These are phyloP conservation scores for Allacma fusca DNA, from an alignment of 2,888 invertebrate genomes.

Conservation along the genomic window DNA sequence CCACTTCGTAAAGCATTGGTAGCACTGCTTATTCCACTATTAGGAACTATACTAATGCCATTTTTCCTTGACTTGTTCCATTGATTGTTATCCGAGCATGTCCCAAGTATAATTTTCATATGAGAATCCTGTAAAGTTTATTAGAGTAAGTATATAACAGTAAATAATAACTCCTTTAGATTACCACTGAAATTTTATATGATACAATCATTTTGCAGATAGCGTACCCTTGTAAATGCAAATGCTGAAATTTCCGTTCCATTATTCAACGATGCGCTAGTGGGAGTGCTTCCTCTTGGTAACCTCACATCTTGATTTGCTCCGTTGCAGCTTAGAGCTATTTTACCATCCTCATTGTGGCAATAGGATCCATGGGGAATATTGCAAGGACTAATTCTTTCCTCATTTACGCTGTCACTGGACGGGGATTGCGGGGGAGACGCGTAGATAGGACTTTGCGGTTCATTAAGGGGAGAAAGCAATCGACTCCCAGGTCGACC, in stretches of 20 bases:
- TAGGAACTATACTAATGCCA: constrained; percentile 57
- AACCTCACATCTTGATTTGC: constrained; percentile 23
- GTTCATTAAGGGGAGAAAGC: constrained; percentile 71
- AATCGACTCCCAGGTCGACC: constrained; percentile 70
- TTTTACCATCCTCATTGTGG: constrained; percentile 40
- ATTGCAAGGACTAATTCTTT: constrained; percentile 59
- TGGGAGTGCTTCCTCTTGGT: constrained; percentile 18
- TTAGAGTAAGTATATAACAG: no score
- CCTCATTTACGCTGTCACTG: constrained; percentile 62
- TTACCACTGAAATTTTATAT: not conserved
- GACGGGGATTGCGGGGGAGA: constrained; percentile 80
- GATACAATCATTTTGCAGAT: not conserved
- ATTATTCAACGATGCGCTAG: constrained; percentile 43
- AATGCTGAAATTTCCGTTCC: constrained; percentile 58
- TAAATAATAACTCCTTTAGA: no score
- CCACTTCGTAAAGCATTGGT: constrained; percentile 61
- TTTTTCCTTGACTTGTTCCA: constrained; percentile 58
- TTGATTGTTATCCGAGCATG: constrained; percentile 62
- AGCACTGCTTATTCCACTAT: constrained; percentile 60
- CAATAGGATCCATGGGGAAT: constrained; percentile 52
- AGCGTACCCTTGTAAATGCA: constrained; percentile 59
- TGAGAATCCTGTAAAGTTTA: constrained; percentile 80
- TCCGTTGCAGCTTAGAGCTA: constrained; percentile 35
- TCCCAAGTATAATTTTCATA: constrained; percentile 86
- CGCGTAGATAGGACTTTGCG: constrained; percentile 79